Evolutionary conservation across 2,113 vertebrate species (phyloP).

Genomic region (Ammodytes marinus): DNA sequence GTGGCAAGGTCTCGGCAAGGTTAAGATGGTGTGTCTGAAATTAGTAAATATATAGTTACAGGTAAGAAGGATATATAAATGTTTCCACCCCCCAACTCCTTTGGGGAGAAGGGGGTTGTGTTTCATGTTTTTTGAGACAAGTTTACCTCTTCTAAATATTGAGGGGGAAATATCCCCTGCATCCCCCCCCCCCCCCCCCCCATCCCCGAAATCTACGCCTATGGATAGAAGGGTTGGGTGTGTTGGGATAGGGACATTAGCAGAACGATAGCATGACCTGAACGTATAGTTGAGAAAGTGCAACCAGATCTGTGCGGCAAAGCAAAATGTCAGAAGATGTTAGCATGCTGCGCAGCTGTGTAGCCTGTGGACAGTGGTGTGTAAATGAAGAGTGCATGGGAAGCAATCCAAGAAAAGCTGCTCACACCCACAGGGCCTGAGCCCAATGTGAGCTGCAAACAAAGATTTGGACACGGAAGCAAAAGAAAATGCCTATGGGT

Average conservation of each 20-base stretch:
- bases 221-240: no score
- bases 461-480: conserved; percentile 39
- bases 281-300: conserved; percentile 13
- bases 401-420: conserved; percentile 45
- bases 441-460: conserved; percentile 30
- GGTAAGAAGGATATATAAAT: no score
- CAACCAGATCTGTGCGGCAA: conserved; percentile 48
- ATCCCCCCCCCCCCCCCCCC: no score
- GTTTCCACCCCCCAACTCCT: no score
- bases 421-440: conserved; percentile 22
- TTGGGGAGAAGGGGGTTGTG: no score
- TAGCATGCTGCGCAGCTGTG: conserved; percentile 63
- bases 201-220: no score
- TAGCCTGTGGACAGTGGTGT: conserved; percentile 59
- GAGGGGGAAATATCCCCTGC: no score
- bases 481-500: conserved; percentile 14
- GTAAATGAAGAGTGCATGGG: conserved; percentile 40
- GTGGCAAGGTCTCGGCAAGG: no score
- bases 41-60: no score
- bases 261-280: neutral
- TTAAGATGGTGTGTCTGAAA: no score
- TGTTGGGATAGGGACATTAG: neutral
- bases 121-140: no score
- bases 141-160: no score
- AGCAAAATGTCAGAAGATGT: conserved; percentile 68